phyloP scores from a whole-genome alignment of 2,113 vertebrate species.

The Microcebus lehilahytsara region DNA sequence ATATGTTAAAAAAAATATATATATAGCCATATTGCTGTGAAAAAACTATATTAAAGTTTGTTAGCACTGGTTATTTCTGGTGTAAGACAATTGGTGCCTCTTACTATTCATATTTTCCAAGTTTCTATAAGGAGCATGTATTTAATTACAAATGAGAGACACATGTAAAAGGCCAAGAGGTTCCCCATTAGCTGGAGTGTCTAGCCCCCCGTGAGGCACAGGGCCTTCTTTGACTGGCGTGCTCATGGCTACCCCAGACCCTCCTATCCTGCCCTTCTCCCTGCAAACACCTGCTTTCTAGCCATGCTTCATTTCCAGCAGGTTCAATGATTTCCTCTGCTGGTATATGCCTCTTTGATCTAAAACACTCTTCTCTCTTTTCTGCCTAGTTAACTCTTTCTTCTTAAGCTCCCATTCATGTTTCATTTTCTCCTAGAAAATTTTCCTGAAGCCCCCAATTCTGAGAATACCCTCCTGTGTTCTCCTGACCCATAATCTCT shows the following conservation, averaged over 20 bases:
- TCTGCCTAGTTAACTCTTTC: neutral
- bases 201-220: no score
- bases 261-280: fast-evolving
- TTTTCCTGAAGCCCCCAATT: neutral
- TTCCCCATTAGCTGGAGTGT: neutral
- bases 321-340: neutral
- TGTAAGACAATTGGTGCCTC: neutral
- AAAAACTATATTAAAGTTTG: neutral
- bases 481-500: neutral
- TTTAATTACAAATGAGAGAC: neutral
- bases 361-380: neutral
- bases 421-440: neutral
- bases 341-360: neutral
- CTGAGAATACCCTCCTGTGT: neutral
- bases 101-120: neutral
- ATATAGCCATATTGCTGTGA: neutral
- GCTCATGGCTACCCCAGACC: neutral
- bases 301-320: neutral
- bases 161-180: neutral
- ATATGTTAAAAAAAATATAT: neutral
- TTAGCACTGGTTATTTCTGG: neutral
- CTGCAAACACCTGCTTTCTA: neutral
- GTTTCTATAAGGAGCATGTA: neutral
- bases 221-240: neutral
- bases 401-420: neutral